Evolutionary conservation across 2,797 vertebrate genomes (phyloP).

Genomic region (Sebastes steindachneri): DNA sequence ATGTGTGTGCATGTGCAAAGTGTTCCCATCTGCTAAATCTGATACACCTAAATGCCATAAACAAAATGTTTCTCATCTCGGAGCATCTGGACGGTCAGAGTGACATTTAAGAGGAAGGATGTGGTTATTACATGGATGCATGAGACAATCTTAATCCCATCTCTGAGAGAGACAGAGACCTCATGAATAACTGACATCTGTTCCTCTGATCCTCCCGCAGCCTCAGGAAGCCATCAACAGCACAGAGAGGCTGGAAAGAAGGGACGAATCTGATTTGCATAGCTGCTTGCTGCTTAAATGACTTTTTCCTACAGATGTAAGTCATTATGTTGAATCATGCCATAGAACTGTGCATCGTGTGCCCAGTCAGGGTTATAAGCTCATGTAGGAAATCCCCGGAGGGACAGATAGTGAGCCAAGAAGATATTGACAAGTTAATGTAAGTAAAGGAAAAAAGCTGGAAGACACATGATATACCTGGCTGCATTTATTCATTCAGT

Average conservation of each 20-base stretch:
- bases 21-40: constrained; percentile 22
- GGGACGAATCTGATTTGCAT: constrained; percentile 39
- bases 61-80: not conserved
- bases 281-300: not conserved
- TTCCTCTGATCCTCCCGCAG: constrained; percentile 50
- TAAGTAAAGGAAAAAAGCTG: constrained; percentile 13
- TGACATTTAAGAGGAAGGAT: constrained; percentile 43
- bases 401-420: constrained; percentile 2
- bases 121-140: constrained; percentile 21
- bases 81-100: not conserved
- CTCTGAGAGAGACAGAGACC: constrained; percentile 31
- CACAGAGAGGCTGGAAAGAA: not conserved
- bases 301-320: constrained; percentile 19
- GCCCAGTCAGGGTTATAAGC: not conserved
- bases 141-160: constrained; percentile 42
- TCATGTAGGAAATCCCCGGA: not conserved
- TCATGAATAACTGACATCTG: constrained; percentile 63
- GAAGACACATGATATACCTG: constrained; percentile 35
- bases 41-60: constrained; percentile 1
- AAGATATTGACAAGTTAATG: constrained; percentile 37
- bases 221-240: constrained; percentile 20
- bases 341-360: not conserved
- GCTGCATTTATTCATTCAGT: constrained; percentile 29
- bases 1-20: not conserved
- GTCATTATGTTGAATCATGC: constrained; percentile 28